Evolutionary conservation across 64 coral and sea anemone species (phyloP).

Genomic region (Catalaphyllia jardinei): DNA sequence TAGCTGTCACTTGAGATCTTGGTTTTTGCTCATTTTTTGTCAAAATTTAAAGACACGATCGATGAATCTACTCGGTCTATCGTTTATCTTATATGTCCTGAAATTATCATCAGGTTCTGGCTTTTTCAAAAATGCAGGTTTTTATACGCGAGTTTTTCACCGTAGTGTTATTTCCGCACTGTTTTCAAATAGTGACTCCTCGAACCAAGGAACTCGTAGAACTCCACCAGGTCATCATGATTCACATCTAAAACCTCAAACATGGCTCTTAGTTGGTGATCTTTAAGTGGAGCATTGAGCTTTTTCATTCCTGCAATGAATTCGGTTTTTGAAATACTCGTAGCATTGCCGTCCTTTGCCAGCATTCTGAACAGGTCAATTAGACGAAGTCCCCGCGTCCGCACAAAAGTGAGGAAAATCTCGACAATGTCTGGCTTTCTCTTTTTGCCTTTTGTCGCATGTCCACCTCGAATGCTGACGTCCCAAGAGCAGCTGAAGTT

Average conservation of each 20-base stretch:
- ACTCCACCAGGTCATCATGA: slow-evolving; percentile 21
- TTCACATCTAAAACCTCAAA: slow-evolving; percentile 53
- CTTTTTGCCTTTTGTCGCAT: neutral
- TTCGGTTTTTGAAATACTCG: slow-evolving; percentile 30
- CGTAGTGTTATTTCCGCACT: neutral
- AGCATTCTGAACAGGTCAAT: slow-evolving; percentile 62
- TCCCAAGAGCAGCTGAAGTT: slow-evolving; percentile 51
- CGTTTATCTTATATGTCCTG: no score
- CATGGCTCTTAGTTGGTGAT: slow-evolving; percentile 44
- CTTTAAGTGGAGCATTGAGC: slow-evolving; percentile 48
- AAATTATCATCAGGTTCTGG: no score
- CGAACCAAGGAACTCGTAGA: slow-evolving; percentile 30
- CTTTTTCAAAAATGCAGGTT: no score
- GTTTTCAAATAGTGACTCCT: slow-evolving; percentile 47
- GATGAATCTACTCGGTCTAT: no score
- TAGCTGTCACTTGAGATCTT: no score
- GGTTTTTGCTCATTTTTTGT: no score
- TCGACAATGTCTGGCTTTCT: slow-evolving; percentile 35
- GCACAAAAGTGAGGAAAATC: slow-evolving; percentile 36
- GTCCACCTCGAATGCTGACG: slow-evolving; percentile 42
- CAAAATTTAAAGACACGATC: no score
- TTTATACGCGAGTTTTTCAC: no score
- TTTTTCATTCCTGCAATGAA: slow-evolving; percentile 54
- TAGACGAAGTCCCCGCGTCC: slow-evolving; percentile 45
- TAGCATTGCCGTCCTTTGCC: neutral